These are phyloP conservation scores for Ginglymostoma cirratum DNA, from an alignment of 2,113 vertebrate species.

Conservation along the genomic window DNA sequence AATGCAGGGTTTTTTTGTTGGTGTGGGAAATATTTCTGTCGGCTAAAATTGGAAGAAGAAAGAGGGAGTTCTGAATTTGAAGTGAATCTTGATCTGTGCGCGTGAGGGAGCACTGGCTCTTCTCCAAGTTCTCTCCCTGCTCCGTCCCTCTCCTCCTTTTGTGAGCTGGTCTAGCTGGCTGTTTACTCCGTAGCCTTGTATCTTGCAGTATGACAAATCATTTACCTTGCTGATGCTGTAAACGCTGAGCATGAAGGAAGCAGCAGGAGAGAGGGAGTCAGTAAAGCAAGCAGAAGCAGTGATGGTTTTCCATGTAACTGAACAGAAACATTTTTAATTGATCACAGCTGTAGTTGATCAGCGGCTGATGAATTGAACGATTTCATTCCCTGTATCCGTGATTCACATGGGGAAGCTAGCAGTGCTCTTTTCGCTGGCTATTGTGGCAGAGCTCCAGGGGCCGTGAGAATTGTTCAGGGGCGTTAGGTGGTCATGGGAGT, in stretches of 20 bases:
- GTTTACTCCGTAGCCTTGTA: neutral
- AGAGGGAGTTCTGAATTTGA: neutral
- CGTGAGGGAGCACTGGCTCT: neutral
- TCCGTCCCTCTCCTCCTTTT: neutral
- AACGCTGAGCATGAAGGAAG: neutral
- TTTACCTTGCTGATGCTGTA: neutral
- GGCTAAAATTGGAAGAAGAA: neutral
- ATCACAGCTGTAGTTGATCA: constrained; percentile 33
- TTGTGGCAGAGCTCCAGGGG: neutral
- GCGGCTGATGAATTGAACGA: neutral
- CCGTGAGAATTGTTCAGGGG: neutral
- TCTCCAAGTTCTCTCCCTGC: neutral
- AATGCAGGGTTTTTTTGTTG: neutral
- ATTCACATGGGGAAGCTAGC: neutral
- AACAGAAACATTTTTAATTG: constrained; percentile 16
- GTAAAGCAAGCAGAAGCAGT: neutral
- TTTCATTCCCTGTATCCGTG: neutral
- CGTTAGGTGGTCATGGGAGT: neutral
- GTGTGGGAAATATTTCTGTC: neutral
- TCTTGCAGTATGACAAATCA: neutral
- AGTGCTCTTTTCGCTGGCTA: neutral
- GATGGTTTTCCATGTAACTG: neutral
- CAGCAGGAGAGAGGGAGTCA: neutral
- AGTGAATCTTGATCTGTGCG: neutral
- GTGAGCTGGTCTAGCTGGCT: neutral